Conservation (phyloP, 1,140 invertebrate genomes). For the Drosophila navojoa region DNA sequence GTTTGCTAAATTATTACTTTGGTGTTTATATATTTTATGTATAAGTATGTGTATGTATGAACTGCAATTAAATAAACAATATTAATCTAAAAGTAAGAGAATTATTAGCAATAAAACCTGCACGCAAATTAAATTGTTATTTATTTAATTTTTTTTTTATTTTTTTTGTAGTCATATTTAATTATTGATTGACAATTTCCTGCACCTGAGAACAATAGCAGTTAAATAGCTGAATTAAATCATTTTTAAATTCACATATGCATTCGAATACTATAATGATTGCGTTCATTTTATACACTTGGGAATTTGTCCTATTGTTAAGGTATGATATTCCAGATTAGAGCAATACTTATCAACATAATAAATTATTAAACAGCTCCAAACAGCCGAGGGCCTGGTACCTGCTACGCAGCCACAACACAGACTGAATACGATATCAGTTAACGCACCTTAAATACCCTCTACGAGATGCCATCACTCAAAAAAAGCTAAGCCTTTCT, state of each 20-base stretch:
- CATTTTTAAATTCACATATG: constrained; percentile 17
- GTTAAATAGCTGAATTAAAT: constrained; percentile 5
- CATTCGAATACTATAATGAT: constrained; percentile 24
- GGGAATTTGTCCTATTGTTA: constrained; percentile 43
- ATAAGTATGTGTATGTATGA: neutral
- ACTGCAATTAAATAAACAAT: constrained; percentile 2
- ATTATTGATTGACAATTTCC: constrained; percentile 36
- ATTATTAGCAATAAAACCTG: too few relatives aligned
- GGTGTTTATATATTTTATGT: too few relatives aligned
- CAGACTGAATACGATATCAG: neutral
- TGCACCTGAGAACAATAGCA: constrained; percentile 14
- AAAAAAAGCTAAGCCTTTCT: too few relatives aligned
- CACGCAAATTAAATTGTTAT: too few relatives aligned
- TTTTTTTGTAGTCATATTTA: constrained; percentile 16
- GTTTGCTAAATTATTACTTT: neutral
- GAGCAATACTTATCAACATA: constrained; percentile 36
- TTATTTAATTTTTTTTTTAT: too few relatives aligned
- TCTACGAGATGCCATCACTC: neutral
- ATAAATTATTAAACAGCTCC: constrained; percentile 25
- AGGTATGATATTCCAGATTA: constrained; percentile 33
- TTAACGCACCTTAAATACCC: constrained; percentile 6
- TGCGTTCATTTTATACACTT: constrained; percentile 18
- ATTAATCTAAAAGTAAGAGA: neutral
- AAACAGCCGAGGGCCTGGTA: constrained; percentile 8
- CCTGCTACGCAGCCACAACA: constrained; percentile 23